Evolutionary conservation across 2,797 vertebrate genomes (phyloP), one percentile per base, ranked within the genome.

Genomic region (Fistularia commersonii): DNA sequence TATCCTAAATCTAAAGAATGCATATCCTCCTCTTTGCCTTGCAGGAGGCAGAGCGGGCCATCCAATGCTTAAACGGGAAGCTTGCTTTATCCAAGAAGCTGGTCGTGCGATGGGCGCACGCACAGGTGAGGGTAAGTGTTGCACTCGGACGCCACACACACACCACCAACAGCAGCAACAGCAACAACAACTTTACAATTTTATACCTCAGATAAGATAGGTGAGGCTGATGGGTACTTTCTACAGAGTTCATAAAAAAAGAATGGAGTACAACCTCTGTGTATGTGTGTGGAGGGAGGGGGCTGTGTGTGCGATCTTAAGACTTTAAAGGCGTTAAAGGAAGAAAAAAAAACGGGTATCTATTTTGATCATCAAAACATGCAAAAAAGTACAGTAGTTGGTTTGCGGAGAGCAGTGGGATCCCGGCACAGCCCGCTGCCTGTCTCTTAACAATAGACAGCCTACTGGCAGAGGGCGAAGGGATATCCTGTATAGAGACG

Each of bases 11-110:
- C n/a, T n/a, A n/a, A n/a, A n/a, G n/a, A n/a, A n/a, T n/a, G n/a
- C n/a, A n/a, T n/a, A n/a, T n/a, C n/a, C n/a, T n/a, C n/a, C 37
- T 53, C 52, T 3, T 15, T 64, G 47, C 58, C 31, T n/a, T 53
- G 63, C 87, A 98, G 97, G 97, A 99, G 87, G 96, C 96, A 3
- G 97, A 98, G 51, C 90, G 94, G 68, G 97, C 95, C 1, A 98
- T 99, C 81, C 95, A 98, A 54, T 91, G 95, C 86, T 91, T 99
- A 72, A 99, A 99, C 67, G 97, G 96, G 66, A 98, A 99, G 65
- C 86, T 99, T 76, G 97, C 97, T 12, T 87, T 99, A 68, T 97
- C 96, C 32, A 98, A 98, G 90, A 98, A 97, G 62, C 54, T 99
- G 77, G 95, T 98, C 31, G 96, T 99, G 57, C 92, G 96, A 32